Conservation (phyloP, 2,888 invertebrate genomes). For the Stegana nigrithorax region DNA sequence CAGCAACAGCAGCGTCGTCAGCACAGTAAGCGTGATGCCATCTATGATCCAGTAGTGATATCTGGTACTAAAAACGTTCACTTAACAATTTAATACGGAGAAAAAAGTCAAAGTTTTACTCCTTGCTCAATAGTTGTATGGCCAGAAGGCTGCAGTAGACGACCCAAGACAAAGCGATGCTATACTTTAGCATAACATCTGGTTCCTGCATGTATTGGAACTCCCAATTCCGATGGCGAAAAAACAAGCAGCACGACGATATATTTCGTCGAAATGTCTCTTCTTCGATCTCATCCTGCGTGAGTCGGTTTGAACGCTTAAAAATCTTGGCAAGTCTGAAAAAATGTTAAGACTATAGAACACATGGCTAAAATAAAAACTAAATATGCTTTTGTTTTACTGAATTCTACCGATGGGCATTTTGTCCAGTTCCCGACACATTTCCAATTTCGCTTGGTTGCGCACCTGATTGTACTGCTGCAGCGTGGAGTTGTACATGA, state of each 20-base stretch:
- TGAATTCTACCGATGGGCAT: constrained; percentile 86
- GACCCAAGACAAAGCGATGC: constrained; percentile 73
- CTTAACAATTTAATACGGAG: background rate
- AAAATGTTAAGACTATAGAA: too few species aligned
- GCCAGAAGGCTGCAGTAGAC: constrained; percentile 73
- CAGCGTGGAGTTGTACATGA: constrained; percentile 68
- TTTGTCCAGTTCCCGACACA: constrained; percentile 83
- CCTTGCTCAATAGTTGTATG: constrained; percentile 73
- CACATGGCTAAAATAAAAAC: too few species aligned
- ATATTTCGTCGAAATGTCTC: constrained; percentile 66
- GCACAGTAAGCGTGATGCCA: constrained; percentile 67
- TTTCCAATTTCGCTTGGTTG: constrained; percentile 74
- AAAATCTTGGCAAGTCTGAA: constrained; percentile 59
- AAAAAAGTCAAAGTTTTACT: constrained; percentile 57
- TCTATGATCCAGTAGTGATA: constrained; percentile 69
- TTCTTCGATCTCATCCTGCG: constrained; percentile 66
- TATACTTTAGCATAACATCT: constrained; percentile 89
- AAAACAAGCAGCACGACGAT: constrained; percentile 73
- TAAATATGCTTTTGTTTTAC: constrained; percentile 71
- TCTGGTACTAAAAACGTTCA: constrained; percentile 23
- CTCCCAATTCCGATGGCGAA: constrained; percentile 76
- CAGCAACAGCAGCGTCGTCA: constrained; percentile 75
- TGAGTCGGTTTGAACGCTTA: constrained; percentile 58
- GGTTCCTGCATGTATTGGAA: constrained; percentile 78
- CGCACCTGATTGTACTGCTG: constrained; percentile 68